These are phyloP conservation scores for Phortica magna DNA, from an alignment of 2,888 invertebrate genomes.

Conservation along the genomic window DNA sequence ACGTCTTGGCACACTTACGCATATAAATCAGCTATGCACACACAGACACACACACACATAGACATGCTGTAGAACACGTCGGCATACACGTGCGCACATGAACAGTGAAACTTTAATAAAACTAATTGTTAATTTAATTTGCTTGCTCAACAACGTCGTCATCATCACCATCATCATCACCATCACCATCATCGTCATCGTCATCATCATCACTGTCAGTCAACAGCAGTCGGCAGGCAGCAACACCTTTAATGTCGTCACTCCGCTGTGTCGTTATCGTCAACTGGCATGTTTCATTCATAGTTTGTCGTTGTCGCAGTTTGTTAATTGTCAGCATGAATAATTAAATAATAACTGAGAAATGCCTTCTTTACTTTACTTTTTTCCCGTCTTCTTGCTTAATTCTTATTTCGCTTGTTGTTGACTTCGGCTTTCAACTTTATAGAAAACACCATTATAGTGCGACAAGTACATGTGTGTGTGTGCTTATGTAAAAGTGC, in stretches of 20 bases:
- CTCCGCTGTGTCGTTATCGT: not conserved
- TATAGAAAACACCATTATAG: not conserved
- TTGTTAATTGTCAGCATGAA: constrained; percentile 74
- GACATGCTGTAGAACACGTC: constrained; percentile 46
- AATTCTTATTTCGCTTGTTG: not conserved
- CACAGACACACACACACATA: constrained; percentile 3
- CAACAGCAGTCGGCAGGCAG: constrained; percentile 8
- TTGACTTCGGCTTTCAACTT: not conserved
- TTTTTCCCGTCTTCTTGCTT: not conserved
- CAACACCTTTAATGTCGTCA: not conserved
- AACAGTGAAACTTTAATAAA: constrained; percentile 73
- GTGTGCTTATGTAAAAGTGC: not conserved
- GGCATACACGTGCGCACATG: constrained; percentile 8
- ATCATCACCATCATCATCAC: not conserved
- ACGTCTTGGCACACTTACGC: not conserved
- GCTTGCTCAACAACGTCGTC: constrained; percentile 59
- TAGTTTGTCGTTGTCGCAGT: constrained; percentile 41
- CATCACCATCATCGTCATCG: not conserved
- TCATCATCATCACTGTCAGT: not conserved
- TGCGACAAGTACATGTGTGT: not conserved
- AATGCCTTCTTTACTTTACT: constrained; percentile 22
- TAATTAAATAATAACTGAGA: constrained; percentile 74
- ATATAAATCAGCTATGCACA: not conserved
- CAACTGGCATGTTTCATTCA: not conserved
- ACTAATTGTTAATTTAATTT: constrained; percentile 78